A percentile compares a stretch with the other conserved stretches of the same genome.
Conservation (phyloP, 2,797 vertebrate genomes). For the Heteromormyrus szaboi region DNA sequence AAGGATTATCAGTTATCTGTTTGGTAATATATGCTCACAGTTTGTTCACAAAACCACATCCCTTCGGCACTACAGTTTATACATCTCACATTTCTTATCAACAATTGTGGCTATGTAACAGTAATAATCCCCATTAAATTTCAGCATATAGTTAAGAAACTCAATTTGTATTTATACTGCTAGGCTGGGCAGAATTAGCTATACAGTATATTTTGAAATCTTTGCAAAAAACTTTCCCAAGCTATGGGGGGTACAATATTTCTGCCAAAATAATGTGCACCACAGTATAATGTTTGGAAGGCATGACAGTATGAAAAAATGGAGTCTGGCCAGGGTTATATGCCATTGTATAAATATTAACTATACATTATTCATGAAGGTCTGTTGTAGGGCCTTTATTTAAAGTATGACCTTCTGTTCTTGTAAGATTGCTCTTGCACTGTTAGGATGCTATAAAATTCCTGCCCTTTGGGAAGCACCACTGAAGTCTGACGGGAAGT, state of each 20-base stretch:
- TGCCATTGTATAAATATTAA: neutral
- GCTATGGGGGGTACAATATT: neutral
- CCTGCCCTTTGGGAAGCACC: slow-evolving; percentile 78
- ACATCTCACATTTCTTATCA: neutral
- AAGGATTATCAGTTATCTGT: slow-evolving; percentile 69
- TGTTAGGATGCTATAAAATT: slow-evolving; percentile 63
- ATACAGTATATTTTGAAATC: neutral
- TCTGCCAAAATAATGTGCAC: neutral
- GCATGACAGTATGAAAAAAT: neutral
- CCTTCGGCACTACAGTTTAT: neutral
- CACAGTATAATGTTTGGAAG: neutral
- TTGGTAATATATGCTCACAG: slow-evolving; percentile 63
- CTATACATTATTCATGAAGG: neutral
- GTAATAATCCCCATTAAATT: neutral
- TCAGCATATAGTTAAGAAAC: neutral
- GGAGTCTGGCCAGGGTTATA: neutral
- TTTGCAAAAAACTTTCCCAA: neutral
- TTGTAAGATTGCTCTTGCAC: slow-evolving; percentile 4
- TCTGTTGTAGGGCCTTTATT: neutral
- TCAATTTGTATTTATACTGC: neutral
- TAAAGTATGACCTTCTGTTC: neutral
- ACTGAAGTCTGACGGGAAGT: slow-evolving; percentile 74
- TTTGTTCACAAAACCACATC: neutral
- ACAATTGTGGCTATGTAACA: neutral
- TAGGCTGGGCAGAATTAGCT: neutral